These are phyloP conservation scores for Sinocyclocheilus maitianheensis DNA, from an alignment of 2,113 vertebrate genomes.

Conservation along the genomic window DNA sequence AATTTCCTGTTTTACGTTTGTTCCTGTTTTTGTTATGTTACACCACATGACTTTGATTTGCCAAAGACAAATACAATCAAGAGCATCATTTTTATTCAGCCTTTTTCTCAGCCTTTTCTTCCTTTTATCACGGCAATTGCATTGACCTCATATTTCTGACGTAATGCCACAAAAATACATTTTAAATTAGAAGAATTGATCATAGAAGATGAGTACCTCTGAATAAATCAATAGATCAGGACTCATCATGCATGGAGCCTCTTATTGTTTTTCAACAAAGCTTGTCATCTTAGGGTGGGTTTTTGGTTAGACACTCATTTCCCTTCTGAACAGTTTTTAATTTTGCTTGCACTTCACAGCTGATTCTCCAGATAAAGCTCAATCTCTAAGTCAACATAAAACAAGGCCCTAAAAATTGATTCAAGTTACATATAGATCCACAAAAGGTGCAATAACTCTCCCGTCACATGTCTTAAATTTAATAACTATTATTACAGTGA, in stretches of 20 bases:
- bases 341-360: not conserved
- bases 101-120: not conserved
- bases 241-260: not conserved
- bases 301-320: not conserved
- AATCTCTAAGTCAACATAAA: not conserved
- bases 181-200: not conserved
- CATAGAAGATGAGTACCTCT: not conserved
- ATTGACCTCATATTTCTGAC: not conserved
- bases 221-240: not conserved
- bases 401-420: conserved; percentile 9
- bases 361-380: not conserved
- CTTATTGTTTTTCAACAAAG: not conserved
- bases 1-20: not conserved
- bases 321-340: conserved; percentile 9
- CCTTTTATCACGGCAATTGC: not conserved
- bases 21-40: not conserved
- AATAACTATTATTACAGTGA: conserved; percentile 29
- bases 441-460: not conserved
- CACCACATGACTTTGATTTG: not conserved
- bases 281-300: not conserved
- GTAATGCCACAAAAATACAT: not conserved
- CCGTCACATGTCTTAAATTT: not conserved
- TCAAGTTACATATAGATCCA: not conserved
- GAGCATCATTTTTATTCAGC: not conserved
- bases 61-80: not conserved